phyloP scores from a whole-genome alignment of 2,797 vertebrate species.

The Neoniphon sammara region DNA sequence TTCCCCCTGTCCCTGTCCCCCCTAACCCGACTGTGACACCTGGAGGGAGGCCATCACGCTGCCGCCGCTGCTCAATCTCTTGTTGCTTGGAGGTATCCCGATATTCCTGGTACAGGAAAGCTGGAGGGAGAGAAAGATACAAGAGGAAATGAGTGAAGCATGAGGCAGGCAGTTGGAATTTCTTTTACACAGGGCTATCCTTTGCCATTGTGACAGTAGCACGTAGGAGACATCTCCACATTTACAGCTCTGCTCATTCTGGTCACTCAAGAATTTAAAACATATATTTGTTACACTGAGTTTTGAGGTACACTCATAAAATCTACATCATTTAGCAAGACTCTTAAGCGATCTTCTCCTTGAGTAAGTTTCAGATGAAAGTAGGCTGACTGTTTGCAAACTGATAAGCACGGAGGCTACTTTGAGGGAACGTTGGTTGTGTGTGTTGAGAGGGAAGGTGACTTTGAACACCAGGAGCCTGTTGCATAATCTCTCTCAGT shows the following conservation, averaged over 20 bases:
- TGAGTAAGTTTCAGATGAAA: slow-evolving; percentile 30
- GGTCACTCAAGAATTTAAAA: background rate
- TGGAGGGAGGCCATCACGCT: slow-evolving; percentile 84
- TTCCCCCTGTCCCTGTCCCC: slow-evolving; percentile 28
- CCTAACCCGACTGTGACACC: slow-evolving; percentile 21
- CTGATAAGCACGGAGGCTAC: slow-evolving; percentile 36
- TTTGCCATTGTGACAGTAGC: too few species aligned
- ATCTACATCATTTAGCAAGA: background rate
- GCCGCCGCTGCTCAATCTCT: slow-evolving; percentile 91
- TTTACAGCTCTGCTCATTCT: background rate
- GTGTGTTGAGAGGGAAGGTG: slow-evolving; percentile 53
- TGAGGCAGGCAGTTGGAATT: background rate
- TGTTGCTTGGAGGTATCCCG: slow-evolving; percentile 93
- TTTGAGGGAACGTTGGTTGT: slow-evolving; percentile 17
- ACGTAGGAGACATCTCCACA: background rate
- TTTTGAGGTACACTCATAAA: background rate
- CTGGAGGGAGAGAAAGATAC: slow-evolving; percentile 74
- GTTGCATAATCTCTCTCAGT: slow-evolving; percentile 78
- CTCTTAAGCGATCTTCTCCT: background rate
- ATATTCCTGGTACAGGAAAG: slow-evolving; percentile 96
- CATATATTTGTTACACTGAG: background rate
- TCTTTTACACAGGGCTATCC: too few species aligned
- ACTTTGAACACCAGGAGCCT: slow-evolving; percentile 64
- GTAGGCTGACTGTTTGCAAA: slow-evolving; percentile 5
- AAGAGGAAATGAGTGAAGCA: background rate